A percentile compares a stretch with the other conserved stretches of the same genome.
Evolutionary conservation across 2,797 vertebrate species (phyloP).

Genomic region (Epinephelus malabaricus): DNA sequence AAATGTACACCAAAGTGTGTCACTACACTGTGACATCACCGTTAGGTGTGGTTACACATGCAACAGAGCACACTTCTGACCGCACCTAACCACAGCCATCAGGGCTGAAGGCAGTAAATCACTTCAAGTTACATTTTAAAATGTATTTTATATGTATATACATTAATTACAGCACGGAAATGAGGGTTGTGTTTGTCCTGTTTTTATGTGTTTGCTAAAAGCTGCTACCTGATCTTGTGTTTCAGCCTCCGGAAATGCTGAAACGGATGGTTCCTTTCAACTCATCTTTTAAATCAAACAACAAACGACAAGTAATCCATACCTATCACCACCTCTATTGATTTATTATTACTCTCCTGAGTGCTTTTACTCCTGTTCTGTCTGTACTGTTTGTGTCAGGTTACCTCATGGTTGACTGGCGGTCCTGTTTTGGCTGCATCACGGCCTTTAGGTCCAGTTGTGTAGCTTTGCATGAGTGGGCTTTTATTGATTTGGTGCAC

Average conservation of each 20-base stretch:
- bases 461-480: slow-evolving; percentile 21
- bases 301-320: slow-evolving; percentile 94
- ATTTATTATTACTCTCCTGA: slow-evolving; percentile 1
- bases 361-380: slow-evolving; percentile 35
- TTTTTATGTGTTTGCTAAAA: slow-evolving; percentile 7
- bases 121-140: no score
- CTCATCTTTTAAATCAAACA: slow-evolving; percentile 92
- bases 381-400: neutral
- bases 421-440: neutral
- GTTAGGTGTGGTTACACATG: neutral
- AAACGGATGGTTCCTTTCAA: slow-evolving; percentile 99
- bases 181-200: neutral
- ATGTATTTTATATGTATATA: no score
- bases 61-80: neutral
- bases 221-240: slow-evolving; percentile 67
- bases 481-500: slow-evolving; percentile 49
- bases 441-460: slow-evolving; percentile 22
- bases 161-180: neutral
- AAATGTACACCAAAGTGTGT: neutral
- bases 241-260: slow-evolving; percentile 98
- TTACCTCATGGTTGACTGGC: slow-evolving; percentile 24
- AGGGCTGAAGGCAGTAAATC: no score
- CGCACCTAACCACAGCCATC: neutral
- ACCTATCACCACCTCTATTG: slow-evolving; percentile 4
- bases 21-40: neutral